Conservation (phyloP, 2,888 invertebrate species). For the Zaprionus obscuricornis region DNA sequence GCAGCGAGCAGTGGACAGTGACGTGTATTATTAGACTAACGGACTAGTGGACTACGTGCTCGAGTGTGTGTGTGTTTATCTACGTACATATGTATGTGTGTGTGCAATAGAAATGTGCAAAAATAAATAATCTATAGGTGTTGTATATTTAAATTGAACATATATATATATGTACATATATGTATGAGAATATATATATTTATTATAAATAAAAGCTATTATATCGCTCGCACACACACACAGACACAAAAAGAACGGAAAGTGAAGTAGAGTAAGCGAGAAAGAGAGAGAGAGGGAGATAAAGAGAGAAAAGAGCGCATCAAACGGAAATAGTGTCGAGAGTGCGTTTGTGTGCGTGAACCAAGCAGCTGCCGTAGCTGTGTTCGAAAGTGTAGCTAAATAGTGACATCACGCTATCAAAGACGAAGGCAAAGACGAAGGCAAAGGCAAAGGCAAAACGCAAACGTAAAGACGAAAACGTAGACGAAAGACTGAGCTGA, state of each 20-base stretch:
- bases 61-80: constrained; percentile 43
- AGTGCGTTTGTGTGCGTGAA: constrained; percentile 48
- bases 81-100: constrained; percentile 25
- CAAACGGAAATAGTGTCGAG: constrained; percentile 29
- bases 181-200: too few species aligned
- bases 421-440: constrained; percentile 7
- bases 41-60: constrained; percentile 47
- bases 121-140: constrained; percentile 73
- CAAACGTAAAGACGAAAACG: not conserved
- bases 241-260: constrained; percentile 7
- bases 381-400: constrained; percentile 69
- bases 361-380: constrained; percentile 50
- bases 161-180: constrained; percentile 52
- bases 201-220: constrained; percentile 59
- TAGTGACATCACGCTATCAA: constrained; percentile 65
- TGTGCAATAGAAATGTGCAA: constrained; percentile 70
- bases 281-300: constrained; percentile 18
- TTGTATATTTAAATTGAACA: constrained; percentile 75
- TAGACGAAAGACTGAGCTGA: not conserved
- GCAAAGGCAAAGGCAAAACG: constrained; percentile 10
- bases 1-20: constrained; percentile 57
- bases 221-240: constrained; percentile 28
- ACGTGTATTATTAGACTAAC: constrained; percentile 33
- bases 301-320: constrained; percentile 12
- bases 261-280: constrained; percentile 1